Conservation (phyloP, 2,797 vertebrate species). For the Sphenodon punctatus region DNA sequence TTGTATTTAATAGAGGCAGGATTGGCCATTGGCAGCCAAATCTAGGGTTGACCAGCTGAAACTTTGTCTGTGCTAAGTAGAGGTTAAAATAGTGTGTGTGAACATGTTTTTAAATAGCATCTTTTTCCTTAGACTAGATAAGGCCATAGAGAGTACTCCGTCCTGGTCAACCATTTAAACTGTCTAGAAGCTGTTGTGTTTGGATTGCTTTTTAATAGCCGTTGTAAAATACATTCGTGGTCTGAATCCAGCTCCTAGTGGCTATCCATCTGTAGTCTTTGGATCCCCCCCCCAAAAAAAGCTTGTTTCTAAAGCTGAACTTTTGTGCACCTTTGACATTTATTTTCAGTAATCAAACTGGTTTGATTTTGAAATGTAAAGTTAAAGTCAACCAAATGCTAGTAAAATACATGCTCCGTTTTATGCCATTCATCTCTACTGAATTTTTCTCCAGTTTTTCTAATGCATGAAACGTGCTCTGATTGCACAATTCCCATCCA, state of each 20-base stretch:
- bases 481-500: no score
- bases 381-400: background rate
- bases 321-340: constrained; percentile 39
- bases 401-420: constrained; percentile 7
- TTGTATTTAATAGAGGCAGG: background rate
- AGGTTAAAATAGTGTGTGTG: background rate
- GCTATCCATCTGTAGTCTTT: background rate
- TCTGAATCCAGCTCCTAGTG: background rate
- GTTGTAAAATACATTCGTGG: background rate
- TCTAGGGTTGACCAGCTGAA: no score
- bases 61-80: no score
- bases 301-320: background rate
- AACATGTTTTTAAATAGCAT: background rate
- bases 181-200: background rate
- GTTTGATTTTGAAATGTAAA: constrained; percentile 28
- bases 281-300: constrained; percentile 2
- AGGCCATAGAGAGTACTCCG: background rate
- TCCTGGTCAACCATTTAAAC: background rate
- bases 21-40: no score
- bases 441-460: background rate
- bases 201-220: background rate
- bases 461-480: constrained; percentile 4
- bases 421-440: constrained; percentile 10
- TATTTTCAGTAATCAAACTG: constrained; percentile 28
- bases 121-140: background rate